phyloP scores from a whole-genome alignment of 2,113 vertebrate genomes.

The Engystomops pustulosus region DNA sequence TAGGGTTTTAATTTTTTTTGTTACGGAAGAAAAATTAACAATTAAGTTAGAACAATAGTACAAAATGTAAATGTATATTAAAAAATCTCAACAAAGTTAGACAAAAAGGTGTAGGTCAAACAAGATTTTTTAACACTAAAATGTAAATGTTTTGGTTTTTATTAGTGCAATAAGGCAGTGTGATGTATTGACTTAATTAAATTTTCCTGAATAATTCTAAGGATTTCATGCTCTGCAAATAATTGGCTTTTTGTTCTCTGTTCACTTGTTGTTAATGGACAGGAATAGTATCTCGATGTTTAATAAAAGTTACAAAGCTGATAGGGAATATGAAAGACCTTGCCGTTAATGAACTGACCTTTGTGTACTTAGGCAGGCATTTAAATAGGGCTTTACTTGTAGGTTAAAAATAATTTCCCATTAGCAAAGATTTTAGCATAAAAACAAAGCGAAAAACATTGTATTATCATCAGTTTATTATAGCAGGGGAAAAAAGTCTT shows the following conservation, averaged over 20 bases:
- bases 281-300: conserved; percentile 61
- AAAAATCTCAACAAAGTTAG: background rate
- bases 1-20: background rate
- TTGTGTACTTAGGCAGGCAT: conserved; percentile 63
- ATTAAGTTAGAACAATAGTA: background rate
- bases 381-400: conserved; percentile 64
- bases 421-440: conserved; percentile 50
- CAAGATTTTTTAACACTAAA: conserved; percentile 62
- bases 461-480: background rate
- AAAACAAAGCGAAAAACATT: conserved; percentile 24
- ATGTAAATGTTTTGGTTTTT: conserved; percentile 62
- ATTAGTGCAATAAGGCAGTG: conserved; percentile 68
- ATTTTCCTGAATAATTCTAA: conserved; percentile 79
- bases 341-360: conserved; percentile 63
- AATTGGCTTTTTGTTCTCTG: conserved; percentile 75
- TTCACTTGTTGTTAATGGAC: conserved; percentile 71
- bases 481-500: background rate
- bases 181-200: conserved; percentile 88
- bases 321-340: conserved; percentile 52
- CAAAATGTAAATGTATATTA: background rate
- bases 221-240: conserved; percentile 78
- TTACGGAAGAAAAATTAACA: too few relatives aligned
- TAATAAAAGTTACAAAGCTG: conserved; percentile 60
- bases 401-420: conserved; percentile 61
- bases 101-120: background rate